Percentiles rank a stretch among this genome's conserved stretches.
Conservation (phyloP, 2,888 invertebrate genomes). For the Helleia helle region DNA sequence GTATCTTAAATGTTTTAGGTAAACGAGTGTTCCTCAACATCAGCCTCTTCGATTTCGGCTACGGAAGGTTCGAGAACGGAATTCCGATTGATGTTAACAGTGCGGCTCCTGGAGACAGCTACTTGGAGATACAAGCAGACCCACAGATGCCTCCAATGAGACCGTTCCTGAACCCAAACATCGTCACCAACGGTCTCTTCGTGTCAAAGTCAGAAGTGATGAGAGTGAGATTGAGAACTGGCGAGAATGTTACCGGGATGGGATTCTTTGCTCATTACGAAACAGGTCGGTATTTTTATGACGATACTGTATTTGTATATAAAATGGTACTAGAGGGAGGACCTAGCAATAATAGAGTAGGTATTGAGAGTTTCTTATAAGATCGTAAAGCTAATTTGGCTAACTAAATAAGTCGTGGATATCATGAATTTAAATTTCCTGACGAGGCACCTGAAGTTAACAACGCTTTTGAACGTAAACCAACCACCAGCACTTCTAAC, state of each 20-base stretch:
- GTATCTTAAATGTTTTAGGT: constrained; percentile 36
- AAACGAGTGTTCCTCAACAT: constrained; percentile 83
- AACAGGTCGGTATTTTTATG: constrained; percentile 76
- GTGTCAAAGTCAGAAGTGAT: constrained; percentile 77
- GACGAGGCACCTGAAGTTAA: no score
- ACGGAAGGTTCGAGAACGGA: constrained; percentile 51
- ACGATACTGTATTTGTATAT: no score
- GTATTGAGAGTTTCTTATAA: no score
- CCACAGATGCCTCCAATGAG: constrained; percentile 65
- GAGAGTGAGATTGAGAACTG: constrained; percentile 76
- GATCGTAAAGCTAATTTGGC: no score
- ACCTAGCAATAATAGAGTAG: no score
- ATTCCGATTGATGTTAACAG: constrained; percentile 45
- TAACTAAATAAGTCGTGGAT: no score
- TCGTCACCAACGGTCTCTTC: constrained; percentile 79
- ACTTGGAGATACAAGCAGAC: constrained; percentile 74
- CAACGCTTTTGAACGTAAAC: no score
- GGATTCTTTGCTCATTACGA: constrained; percentile 81
- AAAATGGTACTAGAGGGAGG: no score
- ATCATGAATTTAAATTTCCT: no score
- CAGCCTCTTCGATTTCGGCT: constrained; percentile 72
- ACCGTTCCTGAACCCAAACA: constrained; percentile 69
- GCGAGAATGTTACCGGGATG: constrained; percentile 75
- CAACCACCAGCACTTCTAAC: no score
- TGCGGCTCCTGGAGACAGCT: constrained; percentile 46